Conservation (phyloP, 2,888 invertebrate genomes). For the Cetonia aurata region DNA sequence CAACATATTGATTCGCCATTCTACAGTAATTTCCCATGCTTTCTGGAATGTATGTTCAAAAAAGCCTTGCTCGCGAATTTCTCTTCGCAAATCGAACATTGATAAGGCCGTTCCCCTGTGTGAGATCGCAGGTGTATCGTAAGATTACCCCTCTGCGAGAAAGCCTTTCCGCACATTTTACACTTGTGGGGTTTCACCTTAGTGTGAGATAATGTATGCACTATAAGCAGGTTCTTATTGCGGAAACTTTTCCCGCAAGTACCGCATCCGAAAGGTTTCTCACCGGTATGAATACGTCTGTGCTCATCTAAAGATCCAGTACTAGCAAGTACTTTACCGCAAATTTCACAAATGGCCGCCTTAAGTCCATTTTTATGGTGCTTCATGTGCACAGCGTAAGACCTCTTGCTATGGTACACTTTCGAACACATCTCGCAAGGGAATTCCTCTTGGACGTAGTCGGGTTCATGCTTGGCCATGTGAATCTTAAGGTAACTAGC, state of each 20-base stretch:
- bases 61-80: conserved; percentile 47
- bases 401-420: conserved; percentile 39
- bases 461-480: conserved; percentile 9
- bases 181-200: conserved; percentile 69
- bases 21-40: conserved; percentile 26
- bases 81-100: conserved; percentile 64
- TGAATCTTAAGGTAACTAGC: conserved; percentile 48
- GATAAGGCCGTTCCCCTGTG: conserved; percentile 68
- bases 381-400: conserved; percentile 10
- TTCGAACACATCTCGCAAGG: conserved; percentile 35
- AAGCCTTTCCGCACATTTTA: conserved; percentile 69
- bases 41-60: conserved; percentile 34
- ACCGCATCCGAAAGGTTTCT: conserved; percentile 58
- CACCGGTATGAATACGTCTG: conserved; percentile 56
- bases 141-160: conserved; percentile 69
- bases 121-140: conserved; percentile 66
- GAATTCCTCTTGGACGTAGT: conserved; percentile 33
- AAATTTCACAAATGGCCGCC: conserved; percentile 63
- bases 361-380: conserved; percentile 30
- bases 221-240: conserved; percentile 52
- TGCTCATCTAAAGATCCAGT: conserved; percentile 51
- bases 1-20: neutral
- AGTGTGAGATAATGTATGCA: conserved; percentile 69
- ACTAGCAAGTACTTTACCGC: conserved; percentile 66
- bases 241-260: conserved; percentile 55